Base-by-base conservation (phyloP, 2,113 vertebrate genomes). In the Lagopus leucura region DNA sequence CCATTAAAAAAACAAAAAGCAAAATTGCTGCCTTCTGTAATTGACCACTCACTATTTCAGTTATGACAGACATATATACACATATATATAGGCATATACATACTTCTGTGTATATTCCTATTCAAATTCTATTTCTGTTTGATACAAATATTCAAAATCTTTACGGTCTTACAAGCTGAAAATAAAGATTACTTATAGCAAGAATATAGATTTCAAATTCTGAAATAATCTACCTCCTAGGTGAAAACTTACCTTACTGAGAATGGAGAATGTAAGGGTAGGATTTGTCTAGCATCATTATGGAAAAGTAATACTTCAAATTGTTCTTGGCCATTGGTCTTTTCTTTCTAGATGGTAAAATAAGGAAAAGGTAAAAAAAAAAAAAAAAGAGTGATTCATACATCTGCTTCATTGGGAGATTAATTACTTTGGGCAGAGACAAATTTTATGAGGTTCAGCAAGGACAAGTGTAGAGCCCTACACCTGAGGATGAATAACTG, bases 291-390 rank as follows among this genome's bases (percentile, higher is more conserved):
- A 34, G 32, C 13, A 36, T 48, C 40, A 9, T 63, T 58, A 34
- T 7, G 2, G 58, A 27, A 22, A 80, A 74, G 2, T 66, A 48
- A 77, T 8, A 50, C 6, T 57, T 30, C 40, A 77, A 58, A 70
- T 78, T 82, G 2, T 0, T 22, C 30, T 70, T 54, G 19, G 9
- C 3, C 7, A 36, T 25, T 0, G 1, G 7, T 71, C n/a, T 70
- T 58, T 7, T 67, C 11, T 91, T 6, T 40, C 13, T 61, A 19
- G 27, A 54, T 32, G 10, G 10, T 18, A 73, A 52, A 11, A 32
- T 0, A 50, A 70, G 3, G 14, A 36, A 88, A 76, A 54, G 38
- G 8, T 38, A 38, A 38, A 38, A 38, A 38, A 38, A 38, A 38
- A 2, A 73, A 32, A 38, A 38, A 38, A 2, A 73, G 32, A 13